Base-by-base conservation (phyloP, 2,113 vertebrate species). In the Lepidothrix coronata region DNA sequence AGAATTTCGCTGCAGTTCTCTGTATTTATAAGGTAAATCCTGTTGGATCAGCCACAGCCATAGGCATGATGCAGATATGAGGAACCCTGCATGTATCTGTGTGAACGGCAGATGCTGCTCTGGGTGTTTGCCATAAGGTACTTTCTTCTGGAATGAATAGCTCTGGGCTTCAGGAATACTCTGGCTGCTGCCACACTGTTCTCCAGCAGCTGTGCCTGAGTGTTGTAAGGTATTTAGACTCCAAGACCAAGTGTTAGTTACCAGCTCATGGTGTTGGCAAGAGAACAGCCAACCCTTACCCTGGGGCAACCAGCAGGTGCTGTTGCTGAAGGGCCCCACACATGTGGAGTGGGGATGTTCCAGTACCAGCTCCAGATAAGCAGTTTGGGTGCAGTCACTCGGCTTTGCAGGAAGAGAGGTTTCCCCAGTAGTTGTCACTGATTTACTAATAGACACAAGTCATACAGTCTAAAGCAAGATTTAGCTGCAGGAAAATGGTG, bases 81-180 rank as follows among this genome's bases (percentile, higher is more conserved):
- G 17, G 70, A 88, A 67, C 35, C 43, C 39, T 41, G 49, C 39
- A 21, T 8, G 0, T 43, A 46, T 54, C 46, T 59, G 9, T 85
- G 46, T 58, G 33, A 82, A 76, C 43, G 89, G 75, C 68, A 81
- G 54, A 33, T 62, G 30, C 67, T 73, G 52, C 52, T 78, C 67
- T 73, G 84, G 61, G 22, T 52, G 43, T 46, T 67, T 84, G 70
- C 80, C 35, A 41, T 44, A 44, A 75, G 55, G 31, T 68, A 41
- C 11, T 92, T 79, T 2, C 48, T 91, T 82, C 44, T 91, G 87
- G 80, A 94, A 91, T 35, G 20, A 78, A 44, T 52, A n/a, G n/a
- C 78, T 88, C 54, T 73, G 70, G 58, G 6, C 58, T 79, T 62
- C 58, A 91, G 66, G 46, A 75, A 85, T 68, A 63, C 39, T 21